These are phyloP conservation scores for Amia ocellicauda DNA, from an alignment of 2,113 vertebrate species.

Conservation along the genomic window DNA sequence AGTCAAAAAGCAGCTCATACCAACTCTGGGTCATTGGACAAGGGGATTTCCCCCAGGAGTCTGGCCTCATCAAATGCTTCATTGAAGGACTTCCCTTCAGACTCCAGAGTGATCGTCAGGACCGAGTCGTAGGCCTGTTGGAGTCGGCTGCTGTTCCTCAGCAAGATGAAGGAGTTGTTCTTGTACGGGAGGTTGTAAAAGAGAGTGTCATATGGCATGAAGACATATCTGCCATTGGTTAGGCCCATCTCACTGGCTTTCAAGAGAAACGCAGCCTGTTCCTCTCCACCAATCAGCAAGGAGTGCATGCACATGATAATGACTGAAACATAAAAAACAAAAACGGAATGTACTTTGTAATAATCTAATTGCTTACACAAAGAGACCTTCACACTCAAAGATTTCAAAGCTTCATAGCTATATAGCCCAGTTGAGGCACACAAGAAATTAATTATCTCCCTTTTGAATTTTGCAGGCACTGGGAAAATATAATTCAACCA, in stretches of 20 bases:
- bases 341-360: not conserved
- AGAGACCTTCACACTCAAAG: too few species aligned
- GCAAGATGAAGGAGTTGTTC: slow-evolving; percentile 66
- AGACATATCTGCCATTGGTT: slow-evolving; percentile 79
- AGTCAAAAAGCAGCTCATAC: slow-evolving; percentile 32
- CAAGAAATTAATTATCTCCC: too few species aligned
- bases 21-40: slow-evolving; percentile 46
- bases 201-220: slow-evolving; percentile 81
- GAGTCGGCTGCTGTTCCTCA: slow-evolving; percentile 70
- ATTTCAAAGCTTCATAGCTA: too few species aligned
- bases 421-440: too few species aligned
- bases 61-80: slow-evolving; percentile 69
- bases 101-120: slow-evolving; percentile 81
- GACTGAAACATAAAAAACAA: slow-evolving; percentile 60
- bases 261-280: slow-evolving; percentile 72
- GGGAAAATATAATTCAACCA: too few species aligned
- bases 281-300: slow-evolving; percentile 74
- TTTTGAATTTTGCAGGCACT: too few species aligned
- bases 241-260: slow-evolving; percentile 81
- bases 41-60: slow-evolving; percentile 58
- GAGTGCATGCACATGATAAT: slow-evolving; percentile 93
- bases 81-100: slow-evolving; percentile 76
- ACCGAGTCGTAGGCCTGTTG: slow-evolving; percentile 81
- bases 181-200: slow-evolving; percentile 83
- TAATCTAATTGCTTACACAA: too few species aligned